Evolutionary conservation across 1,140 invertebrate species (phyloP), one percentile per base, ranked within the genome.

Genomic region (Macrocentrus cingulum): DNA sequence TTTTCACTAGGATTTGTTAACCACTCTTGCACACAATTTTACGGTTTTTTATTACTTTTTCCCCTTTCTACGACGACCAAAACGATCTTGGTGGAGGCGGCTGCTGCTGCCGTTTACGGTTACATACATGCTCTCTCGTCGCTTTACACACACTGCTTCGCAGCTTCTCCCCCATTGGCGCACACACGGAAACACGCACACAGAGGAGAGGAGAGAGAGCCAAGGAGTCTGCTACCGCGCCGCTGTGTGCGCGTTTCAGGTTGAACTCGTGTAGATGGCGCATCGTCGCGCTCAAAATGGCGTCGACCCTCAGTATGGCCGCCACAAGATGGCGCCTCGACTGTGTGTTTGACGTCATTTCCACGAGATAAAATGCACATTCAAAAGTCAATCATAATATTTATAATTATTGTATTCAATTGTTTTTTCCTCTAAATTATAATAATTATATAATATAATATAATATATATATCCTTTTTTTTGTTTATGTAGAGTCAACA

Each of bases 361-460:
- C n/a, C n/a, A n/a, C n/a, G n/a, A n/a, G 36, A n/a, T 39, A 39
- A n/a, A n/a, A 39, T 39, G 36, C 15, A 39, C 36, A 39, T 4
- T 39, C 13, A n/a, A n/a, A n/a, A n/a, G n/a, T 39, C 15, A 19
- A 45, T 16, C n/a, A 45, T 16, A 37, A 19, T 49, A 32, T 23
- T 32, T 44, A 39, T 56, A n/a, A 49, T 56, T 37, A 72, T 71
- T 70, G 68, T 75, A 75, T 75, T 76, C 67, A 73, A 75, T 72
- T 64, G 60, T 69, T 77, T 75, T 68, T 54, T 68, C 59, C 36
- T 46, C 5, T 68, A 66, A 74, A 72, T 68, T 67, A 65, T 58
- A 18, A 34, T 34, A 15, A 46, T 46, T 22, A 22, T 23, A 20
- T 34, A 22, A 39, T 29, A 13, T 53, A 39, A 3, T n/a, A n/a